Evolutionary conservation across 2,797 vertebrate genomes (phyloP), one percentile per base, ranked within the genome.

Genomic region (Chrysocyon brachyurus): DNA sequence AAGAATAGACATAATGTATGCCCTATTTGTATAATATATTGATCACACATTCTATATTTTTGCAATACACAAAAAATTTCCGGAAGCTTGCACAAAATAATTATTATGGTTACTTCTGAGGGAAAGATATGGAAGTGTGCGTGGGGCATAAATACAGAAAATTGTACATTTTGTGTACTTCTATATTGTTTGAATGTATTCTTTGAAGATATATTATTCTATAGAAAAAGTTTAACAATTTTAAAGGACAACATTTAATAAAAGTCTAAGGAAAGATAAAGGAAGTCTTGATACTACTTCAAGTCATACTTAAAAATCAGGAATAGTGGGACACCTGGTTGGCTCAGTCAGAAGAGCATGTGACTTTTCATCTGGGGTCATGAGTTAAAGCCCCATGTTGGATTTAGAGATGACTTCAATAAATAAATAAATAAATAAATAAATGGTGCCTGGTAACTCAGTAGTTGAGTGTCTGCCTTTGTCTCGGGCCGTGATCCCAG

Each of bases 301-400:
- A 95, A 16, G 52, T 79, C 17, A 90, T 93, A 85, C 40, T 92
- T 84, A 89, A 66, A 28, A 87, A 63, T 63, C 78, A 90, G 26
- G n/a, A 92, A 82, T 49, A 82, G 40, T 5, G 7, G 22, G 14
- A 11, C 7, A 49, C 26, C 40, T 49, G 26, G 15, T 26, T 75
- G 73, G 46, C 46, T 75, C 8, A 72, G 15, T 49, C 24, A 52
- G 46, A 75, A 52, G 26, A 31, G 26, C 46, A 10, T 75, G 15
- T 49, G 46, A 75, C 15, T 75, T 14, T 49, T 49, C 46, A 49
- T 75, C 26, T 75, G 16, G 26, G 73, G 46, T 75, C 73, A 17
- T 52, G 26, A 75, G 46, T 75, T 75, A 16, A 17, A 75, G 46
- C 8, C 26, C 46, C 46, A 52, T 0, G 0, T 49, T 31, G 26